phyloP scores from a whole-genome alignment of 2,113 vertebrate species.

The Melanotaenia duboulayi region DNA sequence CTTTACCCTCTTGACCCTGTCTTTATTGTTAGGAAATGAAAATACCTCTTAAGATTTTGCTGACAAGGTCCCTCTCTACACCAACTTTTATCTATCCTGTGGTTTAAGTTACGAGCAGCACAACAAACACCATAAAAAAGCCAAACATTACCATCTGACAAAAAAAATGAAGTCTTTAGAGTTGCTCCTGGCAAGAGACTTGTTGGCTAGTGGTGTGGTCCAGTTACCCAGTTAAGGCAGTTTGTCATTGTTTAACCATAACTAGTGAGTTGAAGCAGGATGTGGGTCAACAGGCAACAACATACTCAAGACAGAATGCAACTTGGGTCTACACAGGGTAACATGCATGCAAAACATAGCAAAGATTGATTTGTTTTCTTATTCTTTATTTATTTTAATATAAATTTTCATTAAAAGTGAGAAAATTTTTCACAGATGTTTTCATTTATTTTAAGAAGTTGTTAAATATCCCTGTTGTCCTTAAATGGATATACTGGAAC shows the following conservation, averaged over 20 bases:
- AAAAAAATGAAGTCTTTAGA: constrained; percentile 19
- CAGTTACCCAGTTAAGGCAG: constrained; percentile 4
- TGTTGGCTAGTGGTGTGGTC: neutral
- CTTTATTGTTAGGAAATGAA: neutral
- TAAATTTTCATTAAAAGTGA: too few species aligned
- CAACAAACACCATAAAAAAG: neutral
- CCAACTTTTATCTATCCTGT: neutral
- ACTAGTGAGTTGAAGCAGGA: neutral
- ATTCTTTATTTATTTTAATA: neutral
- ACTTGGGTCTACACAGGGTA: neutral
- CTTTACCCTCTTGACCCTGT: neutral
- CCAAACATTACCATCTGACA: neutral
- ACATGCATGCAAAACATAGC: neutral
- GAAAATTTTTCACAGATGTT: too few species aligned
- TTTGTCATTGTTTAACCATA: constrained; percentile 10
- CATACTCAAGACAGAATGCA: neutral
- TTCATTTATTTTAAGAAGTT: too few species aligned
- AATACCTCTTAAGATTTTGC: neutral
- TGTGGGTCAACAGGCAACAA: neutral
- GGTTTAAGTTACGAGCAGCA: too few species aligned
- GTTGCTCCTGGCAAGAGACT: constrained; percentile 7
- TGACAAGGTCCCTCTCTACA: neutral
- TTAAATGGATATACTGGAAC: too few species aligned
- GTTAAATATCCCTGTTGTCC: too few species aligned
- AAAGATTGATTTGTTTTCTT: too few species aligned